Base-by-base conservation (phyloP, 2,113 vertebrate genomes). In the Centropus unirufus region DNA sequence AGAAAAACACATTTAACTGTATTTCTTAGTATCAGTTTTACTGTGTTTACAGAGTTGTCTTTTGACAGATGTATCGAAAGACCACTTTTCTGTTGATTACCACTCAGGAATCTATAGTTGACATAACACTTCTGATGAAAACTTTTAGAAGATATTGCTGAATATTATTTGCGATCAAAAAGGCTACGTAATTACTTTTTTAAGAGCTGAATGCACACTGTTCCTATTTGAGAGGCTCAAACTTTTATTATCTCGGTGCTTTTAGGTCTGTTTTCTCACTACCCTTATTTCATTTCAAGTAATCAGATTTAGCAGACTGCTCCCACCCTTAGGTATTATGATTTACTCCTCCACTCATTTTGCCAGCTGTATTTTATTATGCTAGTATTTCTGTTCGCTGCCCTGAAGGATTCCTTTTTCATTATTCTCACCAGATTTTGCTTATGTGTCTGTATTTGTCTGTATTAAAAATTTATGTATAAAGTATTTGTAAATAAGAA, bases 391-490 rank as follows among this genome's bases (percentile, higher is more conserved):
- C 24, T 62, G 22, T 88, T 69, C 4, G 1, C 32, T 90, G 16
- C 80, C 92, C 61, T 67, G 26, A 44, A 92, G 86, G 51, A 93
- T 93, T 84, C 84, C 2, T 88, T 93, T 94, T 95, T 87, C 80
- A 89, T 93, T 94, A 87, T 76, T 85, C 86, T 90, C 69, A 82
- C 44, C 40, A 75, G 52, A 93, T 87, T 92, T 97, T 92, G n/a
- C 74, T 91, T 91, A 77, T 84, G 34, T 63, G 47, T 55, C 61
- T 11, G 7, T 32, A 75, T 93, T 85, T 54, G 8, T 94, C 57
- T 4, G 2, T 51, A 89, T 90, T 83, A 93, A 94, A 94, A 83
- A 63, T 63, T 42, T 77, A 83, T 83, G 64, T 46, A 15, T 36
- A n/a, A 88, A 92, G 12, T 61, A 90, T 86, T 87, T 82, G 49